Evolutionary conservation across 2,888 invertebrate genomes (phyloP).

Genomic region (Agonum fuliginosum): DNA sequence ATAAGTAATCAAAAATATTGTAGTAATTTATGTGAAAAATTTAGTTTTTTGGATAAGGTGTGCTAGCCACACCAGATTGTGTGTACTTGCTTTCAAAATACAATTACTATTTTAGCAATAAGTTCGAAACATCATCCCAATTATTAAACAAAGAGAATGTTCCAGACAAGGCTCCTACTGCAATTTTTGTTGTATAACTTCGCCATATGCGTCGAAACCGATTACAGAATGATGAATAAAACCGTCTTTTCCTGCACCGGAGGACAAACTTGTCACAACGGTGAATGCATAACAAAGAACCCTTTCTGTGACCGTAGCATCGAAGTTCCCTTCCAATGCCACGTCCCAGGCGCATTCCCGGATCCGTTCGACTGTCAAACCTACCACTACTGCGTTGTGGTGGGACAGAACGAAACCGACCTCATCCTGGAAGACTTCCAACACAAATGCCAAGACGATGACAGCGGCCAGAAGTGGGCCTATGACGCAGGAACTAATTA

Average conservation of each 20-base stretch:
- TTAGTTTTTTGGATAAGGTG: no score
- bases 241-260: conserved; percentile 43
- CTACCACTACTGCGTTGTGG: conserved; percentile 61
- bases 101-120: no score
- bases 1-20: no score
- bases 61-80: no score
- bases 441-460: not conserved
- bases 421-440: conserved; percentile 52
- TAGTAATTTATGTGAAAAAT: no score
- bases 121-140: no score
- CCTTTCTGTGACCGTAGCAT: conserved; percentile 60
- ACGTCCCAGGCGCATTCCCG: conserved; percentile 52
- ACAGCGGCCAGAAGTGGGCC: conserved; percentile 49
- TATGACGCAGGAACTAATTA: no score
- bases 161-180: no score
- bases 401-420: conserved; percentile 21
- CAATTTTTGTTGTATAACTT: conserved; percentile 55
- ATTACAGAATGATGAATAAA: conserved; percentile 52
- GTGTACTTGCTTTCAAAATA: no score
- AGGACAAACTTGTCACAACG: conserved; percentile 48
- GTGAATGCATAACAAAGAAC: conserved; percentile 58
- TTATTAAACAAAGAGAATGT: no score
- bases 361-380: conserved; percentile 62
- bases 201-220: conserved; percentile 58
- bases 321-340: conserved; percentile 59